phyloP scores from a whole-genome alignment of 2,797 vertebrate genomes.

The Champsocephalus gunnari region DNA sequence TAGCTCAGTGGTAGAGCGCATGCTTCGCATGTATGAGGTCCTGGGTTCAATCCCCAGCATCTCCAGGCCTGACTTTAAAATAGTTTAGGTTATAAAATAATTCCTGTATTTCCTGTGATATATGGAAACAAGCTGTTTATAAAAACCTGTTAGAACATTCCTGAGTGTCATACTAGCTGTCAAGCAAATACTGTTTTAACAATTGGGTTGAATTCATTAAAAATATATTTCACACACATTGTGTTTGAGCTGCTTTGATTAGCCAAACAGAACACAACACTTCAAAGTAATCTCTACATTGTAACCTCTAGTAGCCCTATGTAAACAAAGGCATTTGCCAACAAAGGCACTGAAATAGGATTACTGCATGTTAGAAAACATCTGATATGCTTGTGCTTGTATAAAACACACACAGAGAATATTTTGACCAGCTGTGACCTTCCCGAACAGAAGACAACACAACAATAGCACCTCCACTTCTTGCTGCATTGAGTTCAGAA shows the following conservation, averaged over 20 bases:
- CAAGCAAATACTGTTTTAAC: no score
- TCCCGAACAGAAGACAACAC: background rate
- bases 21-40: slow-evolving; percentile 21
- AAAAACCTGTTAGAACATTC: no score
- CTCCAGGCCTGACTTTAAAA: background rate
- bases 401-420: no score
- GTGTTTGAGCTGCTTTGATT: background rate
- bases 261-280: background rate
- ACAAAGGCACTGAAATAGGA: background rate
- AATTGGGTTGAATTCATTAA: no score
- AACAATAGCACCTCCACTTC: no score
- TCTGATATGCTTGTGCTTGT: background rate
- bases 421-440: no score
- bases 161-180: no score
- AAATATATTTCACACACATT: no score
- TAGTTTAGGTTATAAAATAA: no score
- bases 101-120: no score
- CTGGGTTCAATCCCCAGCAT: slow-evolving; percentile 44
- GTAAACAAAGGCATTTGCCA: background rate
- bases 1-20: slow-evolving; percentile 25
- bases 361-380: background rate
- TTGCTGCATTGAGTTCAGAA: no score
- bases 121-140: no score
- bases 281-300: background rate
- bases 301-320: background rate